phyloP scores from a whole-genome alignment of 2,113 vertebrate genomes.

The Zonotrichia leucophrys region DNA sequence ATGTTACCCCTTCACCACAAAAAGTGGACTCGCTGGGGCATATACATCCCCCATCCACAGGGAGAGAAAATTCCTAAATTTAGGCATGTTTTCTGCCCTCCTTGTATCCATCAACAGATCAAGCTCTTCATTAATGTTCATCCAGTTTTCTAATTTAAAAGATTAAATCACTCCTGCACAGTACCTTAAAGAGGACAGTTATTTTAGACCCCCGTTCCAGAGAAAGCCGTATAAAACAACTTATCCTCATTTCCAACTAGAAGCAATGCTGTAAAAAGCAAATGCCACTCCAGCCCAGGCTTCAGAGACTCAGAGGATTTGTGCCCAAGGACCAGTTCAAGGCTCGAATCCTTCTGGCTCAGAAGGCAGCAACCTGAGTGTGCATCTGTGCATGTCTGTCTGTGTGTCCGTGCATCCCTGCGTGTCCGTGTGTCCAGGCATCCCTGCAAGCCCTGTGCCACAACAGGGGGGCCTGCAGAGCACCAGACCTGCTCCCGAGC shows the following conservation, averaged over 20 bases:
- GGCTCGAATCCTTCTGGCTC: not conserved
- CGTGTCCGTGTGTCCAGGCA: not conserved
- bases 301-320: not conserved
- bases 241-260: not conserved
- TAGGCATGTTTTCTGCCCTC: not conserved
- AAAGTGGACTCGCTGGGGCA: not conserved
- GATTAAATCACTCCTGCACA: not conserved
- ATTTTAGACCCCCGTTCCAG: not conserved
- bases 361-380: not conserved
- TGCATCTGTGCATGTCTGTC: accelerated
- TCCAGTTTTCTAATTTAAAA: not conserved
- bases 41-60: accelerated
- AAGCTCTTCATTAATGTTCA: not conserved
- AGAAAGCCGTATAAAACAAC: not conserved
- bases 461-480: not conserved
- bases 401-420: accelerated
- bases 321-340: not conserved
- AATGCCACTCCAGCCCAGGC: not conserved
- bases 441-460: not conserved
- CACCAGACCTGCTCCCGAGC: not conserved
- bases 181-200: not conserved
- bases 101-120: not conserved
- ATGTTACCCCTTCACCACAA: not conserved
- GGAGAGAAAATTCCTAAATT: not conserved
- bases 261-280: not conserved